Evolutionary conservation across 2,113 vertebrate genomes (phyloP).

Genomic region (Marmota monax): DNA sequence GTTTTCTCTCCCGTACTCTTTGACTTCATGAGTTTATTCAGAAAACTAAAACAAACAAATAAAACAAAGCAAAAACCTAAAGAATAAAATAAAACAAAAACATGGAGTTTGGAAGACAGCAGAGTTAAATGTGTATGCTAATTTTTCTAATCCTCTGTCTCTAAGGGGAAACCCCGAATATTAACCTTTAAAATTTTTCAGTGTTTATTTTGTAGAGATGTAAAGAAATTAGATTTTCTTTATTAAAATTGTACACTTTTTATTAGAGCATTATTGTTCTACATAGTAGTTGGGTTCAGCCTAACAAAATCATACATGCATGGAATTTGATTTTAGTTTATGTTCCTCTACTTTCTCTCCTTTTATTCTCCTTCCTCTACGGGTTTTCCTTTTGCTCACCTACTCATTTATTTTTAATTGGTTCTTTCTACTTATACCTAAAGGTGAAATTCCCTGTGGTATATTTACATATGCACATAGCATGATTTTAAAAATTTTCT

Average conservation of each 20-base stretch:
- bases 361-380: too few species aligned
- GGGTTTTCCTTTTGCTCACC: too few species aligned
- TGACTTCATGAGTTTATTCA: neutral
- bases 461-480: too few species aligned
- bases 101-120: neutral
- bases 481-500: too few species aligned
- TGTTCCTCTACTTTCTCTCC: too few species aligned
- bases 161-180: neutral
- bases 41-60: neutral
- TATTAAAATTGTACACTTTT: neutral
- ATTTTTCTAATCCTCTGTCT: neutral
- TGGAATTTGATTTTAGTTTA: too few species aligned
- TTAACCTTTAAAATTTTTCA: neutral
- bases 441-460: too few species aligned
- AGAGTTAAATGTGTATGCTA: neutral
- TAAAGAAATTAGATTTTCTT: constrained; percentile 2
- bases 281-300: too few species aligned
- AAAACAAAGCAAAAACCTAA: constrained; percentile 19
- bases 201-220: constrained; percentile 23
- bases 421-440: too few species aligned
- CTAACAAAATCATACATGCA: too few species aligned
- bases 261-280: neutral
- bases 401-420: too few species aligned
- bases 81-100: constrained; percentile 13
- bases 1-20: neutral